phyloP scores from a whole-genome alignment of 2,797 vertebrate species.

The Acanthiza pusilla region DNA sequence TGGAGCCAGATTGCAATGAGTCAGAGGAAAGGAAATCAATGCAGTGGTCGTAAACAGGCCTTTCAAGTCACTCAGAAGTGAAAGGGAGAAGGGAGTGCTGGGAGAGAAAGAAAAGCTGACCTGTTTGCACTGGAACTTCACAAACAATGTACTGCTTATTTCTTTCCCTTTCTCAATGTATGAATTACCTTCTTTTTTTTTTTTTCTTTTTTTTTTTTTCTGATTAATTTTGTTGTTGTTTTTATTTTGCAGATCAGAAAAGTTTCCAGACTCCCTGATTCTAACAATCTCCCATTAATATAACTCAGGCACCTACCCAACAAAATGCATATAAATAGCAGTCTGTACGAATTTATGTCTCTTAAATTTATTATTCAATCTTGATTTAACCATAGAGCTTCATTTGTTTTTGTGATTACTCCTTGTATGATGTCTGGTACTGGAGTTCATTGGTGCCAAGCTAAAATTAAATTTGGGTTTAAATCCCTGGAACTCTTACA shows the following conservation, averaged over 20 bases:
- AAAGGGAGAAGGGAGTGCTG: constrained; percentile 23
- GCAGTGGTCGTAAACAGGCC: constrained; percentile 48
- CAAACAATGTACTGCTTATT: constrained; percentile 37
- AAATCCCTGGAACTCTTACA: constrained; percentile 36
- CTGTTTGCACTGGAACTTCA: constrained; percentile 46
- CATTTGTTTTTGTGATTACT: constrained; percentile 48
- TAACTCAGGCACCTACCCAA: constrained; percentile 30
- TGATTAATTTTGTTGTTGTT: not conserved
- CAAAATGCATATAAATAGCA: not conserved
- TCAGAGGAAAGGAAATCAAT: constrained; percentile 67
- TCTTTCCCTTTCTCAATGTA: not conserved
- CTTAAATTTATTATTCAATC: constrained; percentile 35
- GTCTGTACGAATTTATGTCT: not conserved
- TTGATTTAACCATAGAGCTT: constrained; percentile 38
- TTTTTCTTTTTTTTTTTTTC: not conserved
- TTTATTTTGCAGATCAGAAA: constrained; percentile 24
- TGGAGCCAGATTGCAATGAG: constrained; percentile 54
- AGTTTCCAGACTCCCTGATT: constrained; percentile 1
- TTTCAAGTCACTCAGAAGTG: constrained; percentile 54
- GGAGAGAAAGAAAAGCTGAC: constrained; percentile 29
- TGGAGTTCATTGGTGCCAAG: constrained; percentile 33
- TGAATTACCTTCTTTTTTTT: not conserved
- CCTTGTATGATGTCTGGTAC: constrained; percentile 6
- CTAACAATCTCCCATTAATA: not conserved
- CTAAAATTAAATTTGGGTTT: constrained; percentile 54